phyloP scores from a whole-genome alignment of 2,797 vertebrate species.

The Parotocinclus haroldoi region DNA sequence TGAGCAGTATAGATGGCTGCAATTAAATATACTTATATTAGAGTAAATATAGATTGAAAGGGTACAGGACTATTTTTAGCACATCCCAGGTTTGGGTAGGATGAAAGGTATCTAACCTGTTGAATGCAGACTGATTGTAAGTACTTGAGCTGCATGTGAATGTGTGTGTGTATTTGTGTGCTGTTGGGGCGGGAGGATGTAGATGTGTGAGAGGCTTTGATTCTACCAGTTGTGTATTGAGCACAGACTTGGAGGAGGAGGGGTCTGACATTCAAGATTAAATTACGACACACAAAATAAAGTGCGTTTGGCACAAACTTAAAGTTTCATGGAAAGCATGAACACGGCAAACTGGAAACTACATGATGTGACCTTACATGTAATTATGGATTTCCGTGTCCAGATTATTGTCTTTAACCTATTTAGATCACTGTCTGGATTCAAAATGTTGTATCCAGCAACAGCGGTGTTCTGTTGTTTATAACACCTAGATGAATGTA shows the following conservation, averaged over 20 bases:
- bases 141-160: slow-evolving; percentile 18
- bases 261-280: slow-evolving; percentile 15
- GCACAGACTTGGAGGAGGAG: slow-evolving; percentile 63
- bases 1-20: no score
- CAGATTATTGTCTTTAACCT: no score
- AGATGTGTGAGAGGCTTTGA: slow-evolving; percentile 72
- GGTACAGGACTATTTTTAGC: background rate
- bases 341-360: no score
- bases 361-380: no score
- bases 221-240: slow-evolving; percentile 76
- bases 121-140: slow-evolving; percentile 19
- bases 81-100: slow-evolving; percentile 4
- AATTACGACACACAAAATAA: slow-evolving; percentile 37
- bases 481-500: no score
- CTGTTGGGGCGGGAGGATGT: background rate
- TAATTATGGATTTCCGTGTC: no score
- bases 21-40: background rate
- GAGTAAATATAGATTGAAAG: background rate
- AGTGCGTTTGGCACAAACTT: no score
- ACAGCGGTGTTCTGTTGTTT: no score
- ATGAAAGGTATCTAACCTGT: slow-evolving; percentile 13
- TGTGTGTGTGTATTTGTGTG: slow-evolving; percentile 11
- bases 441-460: no score
- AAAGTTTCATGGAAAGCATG: no score
- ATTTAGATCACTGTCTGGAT: no score